Evolutionary conservation across 2,888 invertebrate species (phyloP).

Genomic region (Cylloceria caligata): DNA sequence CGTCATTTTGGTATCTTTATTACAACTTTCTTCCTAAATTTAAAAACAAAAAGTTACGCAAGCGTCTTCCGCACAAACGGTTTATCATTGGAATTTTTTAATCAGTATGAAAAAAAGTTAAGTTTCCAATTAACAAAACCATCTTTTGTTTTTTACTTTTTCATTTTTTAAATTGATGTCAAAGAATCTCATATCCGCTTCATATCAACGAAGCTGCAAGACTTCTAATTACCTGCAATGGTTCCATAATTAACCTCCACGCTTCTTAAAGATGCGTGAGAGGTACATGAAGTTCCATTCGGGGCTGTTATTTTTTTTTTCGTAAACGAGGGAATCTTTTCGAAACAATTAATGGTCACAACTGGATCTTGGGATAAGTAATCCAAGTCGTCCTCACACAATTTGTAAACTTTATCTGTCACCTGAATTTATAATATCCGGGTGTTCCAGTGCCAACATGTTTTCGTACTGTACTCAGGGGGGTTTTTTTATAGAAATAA

Average conservation of each 20-base stretch:
- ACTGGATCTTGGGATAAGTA: slow-evolving; percentile 37
- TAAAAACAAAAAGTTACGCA: not conserved
- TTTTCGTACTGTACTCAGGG: not conserved
- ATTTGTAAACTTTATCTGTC: not conserved
- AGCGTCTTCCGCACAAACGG: too few species aligned
- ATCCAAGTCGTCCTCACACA: slow-evolving; percentile 9
- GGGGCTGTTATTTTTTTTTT: not conserved
- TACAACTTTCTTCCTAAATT: not conserved
- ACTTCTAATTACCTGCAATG: too few species aligned
- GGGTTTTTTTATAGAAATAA: not conserved
- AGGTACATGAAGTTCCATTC: not conserved
- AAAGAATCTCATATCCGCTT: too few species aligned
- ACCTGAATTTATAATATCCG: not conserved
- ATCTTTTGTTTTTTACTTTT: too few species aligned
- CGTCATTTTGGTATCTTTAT: not conserved
- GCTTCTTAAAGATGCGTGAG: not conserved
- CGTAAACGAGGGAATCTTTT: slow-evolving; percentile 6
- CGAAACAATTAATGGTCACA: slow-evolving; percentile 47
- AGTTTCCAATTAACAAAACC: too few species aligned
- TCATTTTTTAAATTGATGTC: too few species aligned
- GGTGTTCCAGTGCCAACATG: not conserved
- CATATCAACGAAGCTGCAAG: too few species aligned
- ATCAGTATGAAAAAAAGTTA: too few species aligned
- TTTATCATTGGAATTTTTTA: too few species aligned
- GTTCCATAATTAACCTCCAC: not conserved